Evolutionary conservation across 2,113 vertebrate species (phyloP), one percentile per base, ranked within the genome.

Genomic region (Oryzias woworae): DNA sequence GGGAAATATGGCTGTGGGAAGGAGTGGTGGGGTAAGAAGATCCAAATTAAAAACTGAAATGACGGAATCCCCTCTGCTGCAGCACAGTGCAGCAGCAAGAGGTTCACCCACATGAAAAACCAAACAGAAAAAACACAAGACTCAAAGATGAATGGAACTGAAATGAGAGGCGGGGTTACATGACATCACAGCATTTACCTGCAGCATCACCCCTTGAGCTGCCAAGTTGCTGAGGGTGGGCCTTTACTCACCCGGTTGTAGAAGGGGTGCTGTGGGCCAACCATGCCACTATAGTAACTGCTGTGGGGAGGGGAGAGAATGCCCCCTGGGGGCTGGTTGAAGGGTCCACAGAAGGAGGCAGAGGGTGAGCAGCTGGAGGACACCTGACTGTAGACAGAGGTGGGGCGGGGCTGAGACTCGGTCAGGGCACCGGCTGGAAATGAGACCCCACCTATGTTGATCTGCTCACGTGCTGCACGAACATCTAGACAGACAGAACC

Each of bases 1-100:
- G 96, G 93, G 93, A 99, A 98, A 95, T 98, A 98, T 93, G 97
- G 97, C 97, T 98, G 96, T 88, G 53, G 91, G 93, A 92, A 90
- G 88, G 90, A 85, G 75, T 43, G 89, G 85, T 75, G 31, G 77
- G 74, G 74, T 75, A 46, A 80, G 66, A 85, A 91, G 81, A 90
- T 73, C 62, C 78, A 78, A 83, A 87, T 16, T 81, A 66, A 86
- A 91, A 80, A 90, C 75, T 58, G 78, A 76, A 83, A 86, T 36
- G 72, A 78, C 23, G 54, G 16, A 12, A 10, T 36, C 10, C 36
- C 36, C 36, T 36, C 36, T 12, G 36, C 10, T 10, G 36, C 36
- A 36, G 26, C 36, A 36, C 36, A 2, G 36, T 12, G 36, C 36
- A 12, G 31, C 31, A 36, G 8, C 36, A 36, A n/a, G 36, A 36